These are phyloP conservation scores for Vicugna pacos DNA, from an alignment of 2,113 vertebrate species.

Conservation along the genomic window DNA sequence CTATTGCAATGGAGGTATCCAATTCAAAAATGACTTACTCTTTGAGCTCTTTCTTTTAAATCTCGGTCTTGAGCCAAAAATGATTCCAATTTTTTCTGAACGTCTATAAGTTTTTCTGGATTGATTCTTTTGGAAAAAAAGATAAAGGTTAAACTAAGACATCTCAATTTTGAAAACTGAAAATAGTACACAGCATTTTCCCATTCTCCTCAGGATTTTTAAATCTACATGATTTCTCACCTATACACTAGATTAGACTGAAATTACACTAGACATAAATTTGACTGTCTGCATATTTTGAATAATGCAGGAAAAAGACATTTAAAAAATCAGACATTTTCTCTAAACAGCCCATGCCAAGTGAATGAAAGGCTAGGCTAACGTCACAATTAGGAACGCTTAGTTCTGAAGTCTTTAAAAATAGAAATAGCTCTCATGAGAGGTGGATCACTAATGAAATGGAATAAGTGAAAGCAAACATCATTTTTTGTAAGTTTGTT, in stretches of 20 bases:
- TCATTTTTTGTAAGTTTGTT: constrained; percentile 29
- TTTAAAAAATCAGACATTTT: constrained; percentile 52
- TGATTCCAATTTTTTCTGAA: constrained; percentile 93
- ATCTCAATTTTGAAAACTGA: constrained; percentile 48
- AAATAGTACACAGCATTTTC: constrained; percentile 34
- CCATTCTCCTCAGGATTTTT: constrained; percentile 49
- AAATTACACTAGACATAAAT: constrained; percentile 59
- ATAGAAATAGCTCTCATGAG: not conserved
- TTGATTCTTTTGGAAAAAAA: constrained; percentile 91
- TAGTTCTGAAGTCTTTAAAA: constrained; percentile 65
- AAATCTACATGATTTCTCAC: constrained; percentile 38
- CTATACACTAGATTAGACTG: constrained; percentile 37
- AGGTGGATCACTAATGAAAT: not conserved
- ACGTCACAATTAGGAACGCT: constrained; percentile 64
- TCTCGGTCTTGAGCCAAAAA: constrained; percentile 97
- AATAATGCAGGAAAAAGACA: constrained; percentile 68
- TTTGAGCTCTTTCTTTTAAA: constrained; percentile 96
- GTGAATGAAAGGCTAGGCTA: constrained; percentile 63
- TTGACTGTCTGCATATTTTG: not conserved
- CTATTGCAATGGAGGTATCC: not conserved
- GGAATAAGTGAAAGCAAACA: not conserved
- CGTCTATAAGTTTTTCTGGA: constrained; percentile 92
- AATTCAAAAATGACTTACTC: constrained; percentile 87
- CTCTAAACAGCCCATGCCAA: constrained; percentile 34
- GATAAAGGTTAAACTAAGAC: constrained; percentile 22